A percentile compares a stretch with the other conserved stretches of the same genome.
phyloP scores from a whole-genome alignment of 2,888 invertebrate species.

The Embidobia sp. region DNA sequence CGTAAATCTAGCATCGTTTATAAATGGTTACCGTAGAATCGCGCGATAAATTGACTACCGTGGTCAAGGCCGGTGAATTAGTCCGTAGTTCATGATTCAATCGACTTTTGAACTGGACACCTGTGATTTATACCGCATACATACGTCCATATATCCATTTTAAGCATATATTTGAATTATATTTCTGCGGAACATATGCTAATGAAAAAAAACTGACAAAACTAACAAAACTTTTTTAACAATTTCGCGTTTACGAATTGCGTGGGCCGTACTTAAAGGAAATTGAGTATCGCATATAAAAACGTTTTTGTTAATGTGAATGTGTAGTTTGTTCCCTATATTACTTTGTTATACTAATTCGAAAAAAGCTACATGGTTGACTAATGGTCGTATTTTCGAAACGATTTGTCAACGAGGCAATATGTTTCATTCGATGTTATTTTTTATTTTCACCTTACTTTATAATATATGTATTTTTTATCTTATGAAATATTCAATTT shows the following conservation, averaged over 20 bases:
- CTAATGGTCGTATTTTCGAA: constrained; percentile 17
- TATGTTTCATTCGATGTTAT: no score
- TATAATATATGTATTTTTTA: no score
- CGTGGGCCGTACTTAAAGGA: constrained; percentile 18
- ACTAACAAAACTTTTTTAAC: constrained; percentile 22
- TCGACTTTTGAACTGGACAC: constrained; percentile 48
- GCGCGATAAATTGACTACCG: constrained; percentile 3
- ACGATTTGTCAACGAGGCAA: constrained; percentile 7
- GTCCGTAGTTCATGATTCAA: constrained; percentile 26
- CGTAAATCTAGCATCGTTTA: constrained; percentile 11
- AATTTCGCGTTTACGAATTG: constrained; percentile 4
- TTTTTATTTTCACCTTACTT: no score
- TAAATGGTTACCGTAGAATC: constrained; percentile 5
- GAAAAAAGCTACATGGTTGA: constrained; percentile 22
- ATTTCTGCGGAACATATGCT: constrained; percentile 31
- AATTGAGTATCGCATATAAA: constrained; percentile 17
- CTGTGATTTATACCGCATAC: constrained; percentile 37
- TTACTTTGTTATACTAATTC: constrained; percentile 2
- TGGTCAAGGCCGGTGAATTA: constrained; percentile 42
- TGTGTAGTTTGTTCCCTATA: not conserved
- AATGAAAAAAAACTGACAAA: constrained; percentile 28
- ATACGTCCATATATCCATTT: constrained; percentile 11
- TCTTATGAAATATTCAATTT: no score
- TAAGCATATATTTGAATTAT: constrained; percentile 18
- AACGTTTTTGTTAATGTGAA: constrained; percentile 24